A percentile compares a stretch with the other conserved stretches of the same genome.
phyloP scores from a whole-genome alignment of 2,113 vertebrate genomes.

The Cynopterus brachyotis region DNA sequence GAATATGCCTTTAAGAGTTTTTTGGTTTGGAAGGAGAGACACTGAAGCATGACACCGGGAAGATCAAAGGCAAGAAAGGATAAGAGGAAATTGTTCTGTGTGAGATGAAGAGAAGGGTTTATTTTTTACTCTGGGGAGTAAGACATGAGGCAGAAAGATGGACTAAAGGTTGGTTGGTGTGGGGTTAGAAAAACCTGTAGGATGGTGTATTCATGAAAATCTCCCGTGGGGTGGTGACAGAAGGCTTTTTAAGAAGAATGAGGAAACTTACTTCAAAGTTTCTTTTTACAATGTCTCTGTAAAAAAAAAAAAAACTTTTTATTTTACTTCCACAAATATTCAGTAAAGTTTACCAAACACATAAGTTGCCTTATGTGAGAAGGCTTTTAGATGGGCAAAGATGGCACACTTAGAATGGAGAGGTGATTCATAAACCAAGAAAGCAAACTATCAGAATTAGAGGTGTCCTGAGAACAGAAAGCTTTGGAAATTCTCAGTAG shows the following conservation, averaged over 20 bases:
- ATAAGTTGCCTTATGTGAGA: not conserved
- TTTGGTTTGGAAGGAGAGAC: not conserved
- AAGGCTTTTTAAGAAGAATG: not conserved
- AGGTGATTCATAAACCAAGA: not conserved
- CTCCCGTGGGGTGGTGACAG: not conserved
- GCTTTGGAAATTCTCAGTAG: not conserved
- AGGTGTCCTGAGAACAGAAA: not conserved
- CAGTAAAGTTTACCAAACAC: not conserved
- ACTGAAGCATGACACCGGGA: not conserved
- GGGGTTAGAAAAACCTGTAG: not conserved
- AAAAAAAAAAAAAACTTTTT: not conserved
- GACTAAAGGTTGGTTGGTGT: not conserved
- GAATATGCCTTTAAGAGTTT: not conserved
- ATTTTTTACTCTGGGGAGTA: not conserved
- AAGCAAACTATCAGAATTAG: not conserved
- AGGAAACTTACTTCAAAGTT: not conserved
- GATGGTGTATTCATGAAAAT: not conserved
- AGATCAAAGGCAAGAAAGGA: not conserved
- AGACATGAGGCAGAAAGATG: not conserved
- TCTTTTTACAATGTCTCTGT: not conserved
- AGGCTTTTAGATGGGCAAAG: not conserved
- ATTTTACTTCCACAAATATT: not conserved
- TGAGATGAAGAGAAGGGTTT: not conserved
- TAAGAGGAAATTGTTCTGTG: not conserved
- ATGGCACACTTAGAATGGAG: not conserved